Evolutionary conservation across 1,140 invertebrate genomes (phyloP), one percentile per base, ranked within the genome.

Genomic region (Piezodorus guildinii): DNA sequence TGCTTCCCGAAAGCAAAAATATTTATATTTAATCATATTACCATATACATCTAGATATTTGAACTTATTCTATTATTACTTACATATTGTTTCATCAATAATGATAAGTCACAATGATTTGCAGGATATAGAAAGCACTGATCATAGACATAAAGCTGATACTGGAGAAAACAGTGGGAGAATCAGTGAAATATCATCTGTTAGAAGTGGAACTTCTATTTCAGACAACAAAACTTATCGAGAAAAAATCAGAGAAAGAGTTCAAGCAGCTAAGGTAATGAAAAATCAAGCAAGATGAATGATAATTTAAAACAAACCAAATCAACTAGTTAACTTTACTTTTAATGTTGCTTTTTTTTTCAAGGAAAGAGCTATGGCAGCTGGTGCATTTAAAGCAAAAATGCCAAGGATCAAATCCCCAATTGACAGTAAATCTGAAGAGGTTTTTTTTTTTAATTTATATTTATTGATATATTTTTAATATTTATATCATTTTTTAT

Each of bases 151-250:
- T 39, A 39, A 39, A 39, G n/a, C 23, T 49, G 23, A 23, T 23
- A 27, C 58, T 17, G 39, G 30, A 45, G 45, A 43, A 52, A 46
- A n/a, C 21, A 56, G 25, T 21, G 58, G 54, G 10, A 62, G 49
- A 15, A 34, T 23, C 10, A 62, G 60, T 46, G 44, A 56, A 25
- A 60, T 65, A 60, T 65, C 56, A 25, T 56, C 63, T 6, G 12
- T 60, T 44, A 58, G 34, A 23, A 65, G 65, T 62, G 25, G 60
- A 21, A 70, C 69, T 6, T 65, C 70, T 45, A 67, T 68, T 44
- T 69, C 69, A 10, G 69, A 70, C 34, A 67, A 59, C 9, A 67
- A 68, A 21, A 70, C 70, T 14, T 69, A 71, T 44, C 39, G 70
- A 34, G 69, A 71, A 58, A 60, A 69, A 63, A 62, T 71, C 12